Percentiles rank a stretch among this genome's conserved stretches.
These are phyloP conservation scores for Taphrorychus bicolor DNA, from an alignment of 2,888 invertebrate genomes.

Conservation along the genomic window DNA sequence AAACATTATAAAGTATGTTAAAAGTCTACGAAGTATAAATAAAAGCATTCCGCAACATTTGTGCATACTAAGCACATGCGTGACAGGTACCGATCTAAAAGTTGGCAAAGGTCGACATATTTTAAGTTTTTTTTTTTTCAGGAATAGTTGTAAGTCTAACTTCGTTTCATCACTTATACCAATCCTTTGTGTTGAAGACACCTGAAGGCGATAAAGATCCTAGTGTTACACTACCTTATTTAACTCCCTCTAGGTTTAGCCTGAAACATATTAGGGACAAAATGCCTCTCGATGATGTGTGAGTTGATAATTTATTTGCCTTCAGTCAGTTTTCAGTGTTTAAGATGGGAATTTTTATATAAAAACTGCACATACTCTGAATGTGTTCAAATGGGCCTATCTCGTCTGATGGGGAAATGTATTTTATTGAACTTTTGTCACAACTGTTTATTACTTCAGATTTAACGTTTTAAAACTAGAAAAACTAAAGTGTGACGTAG, in stretches of 20 bases:
- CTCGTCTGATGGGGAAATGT: too few species aligned
- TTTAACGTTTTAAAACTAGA: too few species aligned
- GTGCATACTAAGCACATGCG: constrained; percentile 8
- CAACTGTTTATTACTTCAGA: too few species aligned
- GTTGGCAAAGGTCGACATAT: too few species aligned
- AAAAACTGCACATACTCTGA: too few species aligned
- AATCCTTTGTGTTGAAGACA: background rate
- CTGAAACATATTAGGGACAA: constrained; percentile 15
- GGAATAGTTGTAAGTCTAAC: constrained; percentile 23
- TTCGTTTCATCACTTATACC: constrained; percentile 21
- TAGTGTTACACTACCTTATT: constrained; percentile 2
- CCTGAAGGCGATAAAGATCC: background rate
- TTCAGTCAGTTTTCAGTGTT: too few species aligned
- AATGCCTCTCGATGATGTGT: background rate
- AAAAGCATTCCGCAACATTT: background rate
- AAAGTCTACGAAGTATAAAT: constrained; percentile 8
- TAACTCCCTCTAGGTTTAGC: constrained; percentile 16
- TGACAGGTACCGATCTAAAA: constrained; percentile 4
- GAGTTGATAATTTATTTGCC: too few species aligned
- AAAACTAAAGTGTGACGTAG: too few species aligned
- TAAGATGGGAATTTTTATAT: too few species aligned
- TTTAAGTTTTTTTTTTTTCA: constrained; percentile 12
- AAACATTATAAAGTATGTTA: constrained; percentile 17
- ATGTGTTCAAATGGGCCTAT: too few species aligned
- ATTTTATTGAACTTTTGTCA: too few species aligned